Evolutionary conservation across 1,140 invertebrate genomes (phyloP).

Genomic region (Gonatopus flavifemur): DNA sequence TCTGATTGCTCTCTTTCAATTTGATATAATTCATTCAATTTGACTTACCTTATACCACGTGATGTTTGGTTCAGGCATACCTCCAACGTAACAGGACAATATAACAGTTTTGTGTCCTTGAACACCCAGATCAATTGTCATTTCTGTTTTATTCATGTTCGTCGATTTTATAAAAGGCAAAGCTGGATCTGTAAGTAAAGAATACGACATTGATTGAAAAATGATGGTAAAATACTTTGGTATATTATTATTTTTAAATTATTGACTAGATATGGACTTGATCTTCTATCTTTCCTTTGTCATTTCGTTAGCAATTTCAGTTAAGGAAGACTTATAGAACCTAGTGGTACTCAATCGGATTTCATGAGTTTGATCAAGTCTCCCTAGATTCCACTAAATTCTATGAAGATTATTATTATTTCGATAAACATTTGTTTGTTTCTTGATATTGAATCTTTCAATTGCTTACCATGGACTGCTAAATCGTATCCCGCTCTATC

Average conservation of each 20-base stretch:
- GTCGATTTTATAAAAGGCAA: constrained; percentile 18
- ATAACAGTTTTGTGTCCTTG: constrained; percentile 26
- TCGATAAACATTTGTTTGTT: neutral
- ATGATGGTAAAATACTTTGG: no score
- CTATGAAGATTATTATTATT: constrained; percentile 10
- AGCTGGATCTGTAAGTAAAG: constrained; percentile 32
- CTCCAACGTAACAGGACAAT: constrained; percentile 38
- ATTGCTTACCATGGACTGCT: constrained; percentile 28
- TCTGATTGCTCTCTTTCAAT: no score
- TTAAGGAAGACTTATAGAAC: no score
- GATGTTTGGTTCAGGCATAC: constrained; percentile 44
- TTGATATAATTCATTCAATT: no score
- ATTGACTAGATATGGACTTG: no score
- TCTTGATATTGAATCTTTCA: neutral
- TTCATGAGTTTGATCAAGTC: no score
- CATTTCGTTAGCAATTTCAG: no score
- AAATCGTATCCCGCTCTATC: constrained; percentile 26
- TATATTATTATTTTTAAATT: no score
- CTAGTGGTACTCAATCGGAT: no score
- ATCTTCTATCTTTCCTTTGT: no score
- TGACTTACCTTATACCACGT: constrained; percentile 51
- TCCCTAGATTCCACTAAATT: no score
- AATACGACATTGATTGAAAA: no score
- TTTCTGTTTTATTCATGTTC: constrained; percentile 36
- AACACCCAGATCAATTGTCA: constrained; percentile 18